Base-by-base conservation (phyloP, 2,797 vertebrate species). In the Poeciliopsis infans region DNA sequence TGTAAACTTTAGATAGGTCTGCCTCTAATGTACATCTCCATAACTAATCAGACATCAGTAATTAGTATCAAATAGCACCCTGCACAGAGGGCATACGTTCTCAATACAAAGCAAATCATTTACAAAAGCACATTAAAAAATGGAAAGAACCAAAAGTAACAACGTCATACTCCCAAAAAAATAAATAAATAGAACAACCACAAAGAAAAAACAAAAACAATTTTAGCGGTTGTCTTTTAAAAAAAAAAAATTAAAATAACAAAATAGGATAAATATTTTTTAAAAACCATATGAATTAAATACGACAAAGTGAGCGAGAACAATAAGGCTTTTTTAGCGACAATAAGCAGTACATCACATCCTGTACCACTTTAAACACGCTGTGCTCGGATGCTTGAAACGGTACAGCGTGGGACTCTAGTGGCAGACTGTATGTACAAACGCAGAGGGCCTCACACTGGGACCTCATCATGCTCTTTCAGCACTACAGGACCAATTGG, bases 261-360 rank as follows among this genome's bases (percentile, higher is more conserved):
- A 94, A 95, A 96, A 95, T 90, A 82, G 88, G 95, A 92, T 93
- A 95, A 94, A 93, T 95, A 94, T 95, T 79, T 90, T 90, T 39
- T 87, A 88, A 81, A 94, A 93, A 93, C 80, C 82, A 93, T 91
- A 88, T 82, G 74, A 95, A 94, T 95, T 94, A 94, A 95, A 94
- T 93, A 94, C 90, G 89, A 94, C 90, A 90, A 92, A 92, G 90
- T 92, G 90, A 94, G 94, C 93, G 45, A 93, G 93, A 94, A 95
- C 95, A 94, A 93, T 96, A 96, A 96, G 96, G 96, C 95, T 95
- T 93, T 93, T 91, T 91, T 89, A 89, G 89, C 89, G 66, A 94
- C 93, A 86, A 90, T 92, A 91, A 94, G 86, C 92, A 93, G 89
- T 90, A 94, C 93, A 92, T 93, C 92, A 94, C 92, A 92, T 93